phyloP scores from a whole-genome alignment of 2,888 invertebrate genomes.

The Drosophila paucipuncta region DNA sequence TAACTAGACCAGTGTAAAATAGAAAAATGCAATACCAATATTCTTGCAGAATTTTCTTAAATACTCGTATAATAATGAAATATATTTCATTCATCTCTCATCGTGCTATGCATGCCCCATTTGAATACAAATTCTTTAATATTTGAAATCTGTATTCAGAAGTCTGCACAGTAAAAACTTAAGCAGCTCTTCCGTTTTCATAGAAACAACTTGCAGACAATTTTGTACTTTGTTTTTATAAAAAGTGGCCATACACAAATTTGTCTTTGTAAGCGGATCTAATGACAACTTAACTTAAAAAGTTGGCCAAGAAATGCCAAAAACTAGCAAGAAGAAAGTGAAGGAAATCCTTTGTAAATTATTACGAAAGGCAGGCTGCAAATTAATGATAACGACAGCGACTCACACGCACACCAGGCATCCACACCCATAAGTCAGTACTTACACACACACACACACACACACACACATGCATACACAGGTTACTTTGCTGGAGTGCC shows the following conservation, averaged over 20 bases:
- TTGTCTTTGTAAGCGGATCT: constrained; percentile 52
- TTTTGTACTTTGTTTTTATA: constrained; percentile 26
- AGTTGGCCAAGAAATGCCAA: constrained; percentile 45
- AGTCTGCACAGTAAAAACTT: background rate
- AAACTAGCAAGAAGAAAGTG: constrained; percentile 36
- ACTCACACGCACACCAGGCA: constrained; percentile 37
- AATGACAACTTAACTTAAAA: constrained; percentile 66
- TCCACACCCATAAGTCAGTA: constrained; percentile 25
- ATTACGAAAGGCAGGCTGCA: constrained; percentile 74
- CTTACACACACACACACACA: constrained; percentile 9
- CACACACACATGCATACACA: background rate
- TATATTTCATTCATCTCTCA: background rate
- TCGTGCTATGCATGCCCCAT: background rate
- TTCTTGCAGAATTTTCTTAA: background rate
- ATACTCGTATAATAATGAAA: background rate
- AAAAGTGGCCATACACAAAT: constrained; percentile 45
- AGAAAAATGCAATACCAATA: background rate
- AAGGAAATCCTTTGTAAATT: constrained; percentile 69
- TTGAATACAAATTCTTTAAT: background rate
- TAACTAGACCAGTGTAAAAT: background rate
- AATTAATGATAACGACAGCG: constrained; percentile 73
- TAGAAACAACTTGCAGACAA: constrained; percentile 19
- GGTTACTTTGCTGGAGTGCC: background rate
- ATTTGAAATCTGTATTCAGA: background rate
- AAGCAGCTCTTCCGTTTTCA: constrained; percentile 2